Evolutionary conservation across 2,113 vertebrate species (phyloP).

Genomic region (Sturnira hondurensis): DNA sequence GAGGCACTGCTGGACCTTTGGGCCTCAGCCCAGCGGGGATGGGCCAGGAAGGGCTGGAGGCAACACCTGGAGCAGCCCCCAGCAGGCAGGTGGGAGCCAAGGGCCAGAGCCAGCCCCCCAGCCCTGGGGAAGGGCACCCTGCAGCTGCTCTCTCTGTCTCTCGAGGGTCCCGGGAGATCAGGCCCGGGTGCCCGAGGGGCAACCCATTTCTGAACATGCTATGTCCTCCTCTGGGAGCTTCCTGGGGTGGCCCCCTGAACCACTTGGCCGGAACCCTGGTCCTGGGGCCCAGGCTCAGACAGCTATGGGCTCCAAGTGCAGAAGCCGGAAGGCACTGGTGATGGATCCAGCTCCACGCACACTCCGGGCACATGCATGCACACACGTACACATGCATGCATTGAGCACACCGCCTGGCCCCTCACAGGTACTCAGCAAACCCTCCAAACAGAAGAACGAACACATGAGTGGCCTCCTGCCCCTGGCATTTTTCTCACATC

Average conservation of each 20-base stretch:
- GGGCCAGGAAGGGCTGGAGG: background rate
- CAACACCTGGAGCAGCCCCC: background rate
- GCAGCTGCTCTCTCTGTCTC: fast-evolving
- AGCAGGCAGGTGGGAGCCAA: background rate
- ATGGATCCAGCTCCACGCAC: background rate
- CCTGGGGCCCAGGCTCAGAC: background rate
- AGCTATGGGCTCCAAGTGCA: background rate
- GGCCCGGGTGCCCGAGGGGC: background rate
- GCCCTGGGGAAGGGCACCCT: background rate
- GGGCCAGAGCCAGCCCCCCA: background rate
- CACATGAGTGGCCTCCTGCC: background rate
- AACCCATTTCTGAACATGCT: fast-evolving
- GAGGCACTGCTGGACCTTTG: background rate
- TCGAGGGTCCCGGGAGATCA: background rate
- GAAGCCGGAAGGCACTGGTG: background rate
- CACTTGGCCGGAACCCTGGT: background rate
- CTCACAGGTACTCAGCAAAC: fast-evolving
- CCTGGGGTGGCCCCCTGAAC: background rate
- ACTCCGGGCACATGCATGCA: no score
- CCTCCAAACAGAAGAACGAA: background rate
- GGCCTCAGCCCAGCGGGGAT: no score
- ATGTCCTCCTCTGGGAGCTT: background rate
- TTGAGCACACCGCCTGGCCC: background rate
- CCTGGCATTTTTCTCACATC: background rate
- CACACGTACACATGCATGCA: fast-evolving